Evolutionary conservation across 2,113 vertebrate genomes (phyloP), one percentile per base, ranked within the genome.

Genomic region (Cygnus atratus): DNA sequence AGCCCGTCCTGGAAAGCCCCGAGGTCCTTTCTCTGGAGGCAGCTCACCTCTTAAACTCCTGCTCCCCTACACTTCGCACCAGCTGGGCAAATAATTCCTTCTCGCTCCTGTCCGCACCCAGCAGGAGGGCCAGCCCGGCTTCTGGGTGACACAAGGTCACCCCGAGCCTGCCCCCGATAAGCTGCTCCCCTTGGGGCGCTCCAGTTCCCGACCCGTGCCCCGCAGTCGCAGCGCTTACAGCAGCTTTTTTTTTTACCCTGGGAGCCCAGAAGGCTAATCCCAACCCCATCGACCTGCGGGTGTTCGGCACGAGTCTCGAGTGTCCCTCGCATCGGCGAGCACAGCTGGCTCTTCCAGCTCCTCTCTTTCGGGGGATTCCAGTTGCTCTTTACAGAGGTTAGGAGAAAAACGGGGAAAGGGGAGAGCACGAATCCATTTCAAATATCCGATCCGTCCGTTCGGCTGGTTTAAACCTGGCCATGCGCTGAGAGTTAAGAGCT

Each of bases 171-270:
- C 41, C 41, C 41, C 41, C 14, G 41, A 57, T 20, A 25, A 87
- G n/a, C 15, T 9, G 1, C 61, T 87, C 74, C 59, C 61, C 54
- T 37, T 39, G 70, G 10, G 52, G 65, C 59, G 19, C 62, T 68
- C 0, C 0, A n/a, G 10, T 67, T 84, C 90, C 74, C 67, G 31
- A 3, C 0, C 1, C 65, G 82, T 19, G 66, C 66, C 52, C 89
- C 20, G 0, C 37, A 13, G n/a, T 10, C 13, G 7, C 48, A 68
- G 5, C 13, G 3, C 44, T 89, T 22, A 2, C 2, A 10, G 0
- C 3, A 39, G 72, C 71, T 63, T 17, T 59, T 46, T 46, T 63
- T 39, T 39, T 39, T 10, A 39, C 39, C 39, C 39, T 10, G 10
- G 44, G 13, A 83, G 62, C 66, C 46, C 2, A 63, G 74, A 52